These are phyloP conservation scores for Hoplostethus atlanticus DNA, from an alignment of 2,797 vertebrate species.

Conservation along the genomic window DNA sequence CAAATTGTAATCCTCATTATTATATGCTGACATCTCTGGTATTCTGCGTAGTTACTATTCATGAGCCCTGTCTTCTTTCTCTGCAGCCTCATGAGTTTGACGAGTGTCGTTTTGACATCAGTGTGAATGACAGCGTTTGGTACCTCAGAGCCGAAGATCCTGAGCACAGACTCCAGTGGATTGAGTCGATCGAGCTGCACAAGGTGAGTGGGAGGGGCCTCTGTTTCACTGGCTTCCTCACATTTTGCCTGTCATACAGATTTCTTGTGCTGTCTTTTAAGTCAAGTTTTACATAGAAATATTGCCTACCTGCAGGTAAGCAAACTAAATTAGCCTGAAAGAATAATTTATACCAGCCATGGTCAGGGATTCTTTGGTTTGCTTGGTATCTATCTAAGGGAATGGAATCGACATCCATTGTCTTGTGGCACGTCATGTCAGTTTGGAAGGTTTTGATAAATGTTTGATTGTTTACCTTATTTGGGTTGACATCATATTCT, in stretches of 20 bases:
- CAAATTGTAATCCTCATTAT: not conserved
- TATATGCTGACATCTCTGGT: slow-evolving; percentile 3
- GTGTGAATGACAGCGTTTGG: slow-evolving; percentile 98
- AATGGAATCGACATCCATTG: slow-evolving; percentile 10
- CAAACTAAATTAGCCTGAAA: not conserved
- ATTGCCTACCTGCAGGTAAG: not conserved
- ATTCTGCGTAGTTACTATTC: slow-evolving; percentile 10
- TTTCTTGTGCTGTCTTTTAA: slow-evolving; percentile 2
- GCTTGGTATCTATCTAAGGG: not conserved
- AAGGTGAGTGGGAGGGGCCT: slow-evolving; percentile 86
- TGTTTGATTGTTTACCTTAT: not conserved
- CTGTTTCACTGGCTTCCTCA: not conserved
- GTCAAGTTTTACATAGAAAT: not conserved
- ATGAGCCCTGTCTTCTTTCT: slow-evolving; percentile 41
- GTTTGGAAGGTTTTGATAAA: not conserved
- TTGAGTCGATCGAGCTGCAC: slow-evolving; percentile 96
- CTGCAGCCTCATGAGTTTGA: slow-evolving; percentile 97
- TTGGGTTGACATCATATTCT: not conserved
- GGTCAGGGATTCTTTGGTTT: not conserved
- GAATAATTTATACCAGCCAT: not conserved
- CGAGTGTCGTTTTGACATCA: slow-evolving; percentile 98
- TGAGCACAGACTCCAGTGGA: slow-evolving; percentile 95
- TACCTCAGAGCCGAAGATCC: slow-evolving; percentile 96
- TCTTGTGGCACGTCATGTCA: not conserved
- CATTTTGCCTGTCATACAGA: slow-evolving; percentile 6